Evolutionary conservation across 2,888 invertebrate species (phyloP).

Genomic region (Sipha maydis): DNA sequence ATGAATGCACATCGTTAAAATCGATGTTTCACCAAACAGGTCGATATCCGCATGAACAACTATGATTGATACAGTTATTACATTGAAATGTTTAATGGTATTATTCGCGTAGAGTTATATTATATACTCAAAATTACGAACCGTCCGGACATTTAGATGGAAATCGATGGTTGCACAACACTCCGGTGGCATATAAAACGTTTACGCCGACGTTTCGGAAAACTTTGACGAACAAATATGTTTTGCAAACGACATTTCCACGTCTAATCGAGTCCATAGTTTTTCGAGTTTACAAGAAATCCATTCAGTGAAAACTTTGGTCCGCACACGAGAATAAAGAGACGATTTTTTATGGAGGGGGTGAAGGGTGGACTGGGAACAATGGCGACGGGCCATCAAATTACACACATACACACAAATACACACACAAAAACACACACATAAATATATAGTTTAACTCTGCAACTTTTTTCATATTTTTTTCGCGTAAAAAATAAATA

Average conservation of each 20-base stretch:
- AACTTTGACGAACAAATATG: conserved; percentile 48
- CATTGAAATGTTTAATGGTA: too few relatives aligned
- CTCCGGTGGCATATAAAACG: conserved; percentile 6
- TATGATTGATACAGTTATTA: too few relatives aligned
- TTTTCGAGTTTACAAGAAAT: conserved; percentile 35
- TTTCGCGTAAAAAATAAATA: conserved; percentile 47
- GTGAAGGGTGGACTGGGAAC: background rate
- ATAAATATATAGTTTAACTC: conserved; percentile 29
- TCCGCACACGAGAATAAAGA: background rate
- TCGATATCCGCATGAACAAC: too few relatives aligned
- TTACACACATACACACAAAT: background rate
- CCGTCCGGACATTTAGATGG: background rate
- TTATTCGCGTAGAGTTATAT: background rate
- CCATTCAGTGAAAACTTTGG: conserved; percentile 27
- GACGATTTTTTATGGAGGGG: background rate
- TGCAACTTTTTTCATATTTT: conserved; percentile 50
- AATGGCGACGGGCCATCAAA: conserved; percentile 44
- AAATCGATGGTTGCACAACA: conserved; percentile 10
- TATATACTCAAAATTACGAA: background rate
- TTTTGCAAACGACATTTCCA: conserved; percentile 50
- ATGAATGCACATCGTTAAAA: too few relatives aligned
- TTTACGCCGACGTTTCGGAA: conserved; percentile 29
- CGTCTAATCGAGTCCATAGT: conserved; percentile 49
- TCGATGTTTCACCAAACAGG: too few relatives aligned
- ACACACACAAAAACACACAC: too few relatives aligned